These are phyloP conservation scores for Avahi laniger DNA, from an alignment of 2,797 vertebrate species.

Conservation along the genomic window DNA sequence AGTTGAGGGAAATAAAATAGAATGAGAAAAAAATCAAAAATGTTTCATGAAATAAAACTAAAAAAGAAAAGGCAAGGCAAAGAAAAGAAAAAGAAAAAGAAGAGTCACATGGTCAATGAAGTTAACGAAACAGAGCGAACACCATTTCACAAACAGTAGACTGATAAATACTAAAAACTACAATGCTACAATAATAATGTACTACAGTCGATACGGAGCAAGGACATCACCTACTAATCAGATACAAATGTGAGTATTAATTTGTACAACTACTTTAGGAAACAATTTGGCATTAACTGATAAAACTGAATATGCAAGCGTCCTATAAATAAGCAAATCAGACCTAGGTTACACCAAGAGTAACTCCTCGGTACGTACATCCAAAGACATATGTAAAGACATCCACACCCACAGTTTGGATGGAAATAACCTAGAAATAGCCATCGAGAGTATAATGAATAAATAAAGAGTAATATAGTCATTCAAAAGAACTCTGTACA, in stretches of 20 bases:
- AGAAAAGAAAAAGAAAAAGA: not conserved
- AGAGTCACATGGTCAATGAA: not conserved
- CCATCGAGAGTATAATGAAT: not conserved
- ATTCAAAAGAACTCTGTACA: not conserved
- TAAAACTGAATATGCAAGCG: not conserved
- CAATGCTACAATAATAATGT: not conserved
- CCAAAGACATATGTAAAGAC: not conserved
- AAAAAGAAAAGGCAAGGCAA: not conserved
- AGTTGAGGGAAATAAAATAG: not conserved
- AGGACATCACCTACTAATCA: not conserved
- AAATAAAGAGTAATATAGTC: not conserved
- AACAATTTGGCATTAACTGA: not conserved
- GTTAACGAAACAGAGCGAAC: not conserved
- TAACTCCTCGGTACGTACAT: not conserved
- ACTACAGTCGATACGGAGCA: not conserved
- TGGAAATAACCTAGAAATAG: not conserved
- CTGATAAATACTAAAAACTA: not conserved
- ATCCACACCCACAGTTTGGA: not conserved
- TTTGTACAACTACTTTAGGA: not conserved
- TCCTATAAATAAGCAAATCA: not conserved
- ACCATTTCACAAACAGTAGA: not conserved
- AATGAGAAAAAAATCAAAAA: not conserved
- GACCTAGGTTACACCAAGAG: not conserved
- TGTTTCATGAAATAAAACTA: not conserved
- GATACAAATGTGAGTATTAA: not conserved